phyloP scores from a whole-genome alignment of 1,140 invertebrate species.

The Drosophila repletoides region DNA sequence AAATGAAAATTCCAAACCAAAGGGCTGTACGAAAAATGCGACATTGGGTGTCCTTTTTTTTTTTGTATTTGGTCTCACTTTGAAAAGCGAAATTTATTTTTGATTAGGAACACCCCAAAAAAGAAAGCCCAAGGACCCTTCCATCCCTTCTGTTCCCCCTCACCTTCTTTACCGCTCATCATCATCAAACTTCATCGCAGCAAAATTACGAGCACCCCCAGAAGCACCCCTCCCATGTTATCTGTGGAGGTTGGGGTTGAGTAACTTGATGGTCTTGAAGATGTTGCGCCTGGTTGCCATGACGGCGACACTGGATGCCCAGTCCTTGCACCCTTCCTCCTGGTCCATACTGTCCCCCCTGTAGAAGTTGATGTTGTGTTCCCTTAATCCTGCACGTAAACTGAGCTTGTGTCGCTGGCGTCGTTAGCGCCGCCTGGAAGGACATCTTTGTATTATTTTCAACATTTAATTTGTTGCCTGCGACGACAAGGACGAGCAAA shows the following conservation, averaged over 20 bases:
- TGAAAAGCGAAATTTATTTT: slow-evolving; percentile 63
- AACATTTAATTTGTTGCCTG: slow-evolving; percentile 79
- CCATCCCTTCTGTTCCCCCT: not conserved
- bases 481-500: slow-evolving; percentile 47
- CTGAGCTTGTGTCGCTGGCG: slow-evolving; percentile 57
- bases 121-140: not conserved
- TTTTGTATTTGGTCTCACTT: not conserved
- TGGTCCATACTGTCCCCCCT: not conserved
- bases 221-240: not conserved
- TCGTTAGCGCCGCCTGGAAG: slow-evolving; percentile 68
- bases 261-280: slow-evolving; percentile 38
- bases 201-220: slow-evolving; percentile 20
- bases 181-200: slow-evolving; percentile 50
- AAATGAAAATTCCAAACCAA: slow-evolving; percentile 57
- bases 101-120: slow-evolving; percentile 52
- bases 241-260: not conserved
- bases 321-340: not conserved
- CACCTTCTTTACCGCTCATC: slow-evolving; percentile 18
- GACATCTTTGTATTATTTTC: slow-evolving; percentile 81
- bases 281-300: slow-evolving; percentile 64
- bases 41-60: slow-evolving; percentile 24
- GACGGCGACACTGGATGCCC: slow-evolving; percentile 30
- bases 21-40: slow-evolving; percentile 46
- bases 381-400: slow-evolving; percentile 62
- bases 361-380: slow-evolving; percentile 39